Conservation (phyloP, 2,797 vertebrate genomes). For the Acrossocheilus fasciatus region DNA sequence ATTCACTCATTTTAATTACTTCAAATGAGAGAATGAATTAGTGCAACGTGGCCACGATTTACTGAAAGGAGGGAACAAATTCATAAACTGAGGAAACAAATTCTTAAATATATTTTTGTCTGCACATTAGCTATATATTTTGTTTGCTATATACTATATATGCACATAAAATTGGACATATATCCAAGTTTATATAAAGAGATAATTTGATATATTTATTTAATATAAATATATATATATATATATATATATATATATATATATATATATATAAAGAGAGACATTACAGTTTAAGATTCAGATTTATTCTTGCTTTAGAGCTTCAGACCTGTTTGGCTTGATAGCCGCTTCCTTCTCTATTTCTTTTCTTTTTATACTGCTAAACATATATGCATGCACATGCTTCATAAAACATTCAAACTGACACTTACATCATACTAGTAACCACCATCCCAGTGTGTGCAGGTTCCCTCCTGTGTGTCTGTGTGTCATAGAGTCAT, state of each 20-base stretch:
- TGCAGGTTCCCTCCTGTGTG: not conserved
- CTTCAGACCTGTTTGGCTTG: constrained; percentile 7
- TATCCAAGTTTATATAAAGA: not conserved
- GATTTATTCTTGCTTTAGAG: not conserved
- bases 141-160: not conserved
- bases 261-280: not conserved
- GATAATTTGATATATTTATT: not conserved
- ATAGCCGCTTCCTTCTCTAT: not conserved
- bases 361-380: not conserved
- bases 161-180: not conserved
- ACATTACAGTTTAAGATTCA: not conserved
- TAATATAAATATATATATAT: not conserved
- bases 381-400: constrained; percentile 18
- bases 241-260: not conserved
- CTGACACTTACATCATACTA: not conserved
- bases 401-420: not conserved
- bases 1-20: not conserved
- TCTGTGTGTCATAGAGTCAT: constrained; percentile 25
- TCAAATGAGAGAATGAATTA: too few relatives aligned
- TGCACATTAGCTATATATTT: not conserved
- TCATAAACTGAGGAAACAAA: not conserved
- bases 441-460: not conserved
- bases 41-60: not conserved
- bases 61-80: not conserved
- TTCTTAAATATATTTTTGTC: not conserved